Evolutionary conservation across 1,140 invertebrate species (phyloP).

Genomic region (Acromyrmex heyeri): DNA sequence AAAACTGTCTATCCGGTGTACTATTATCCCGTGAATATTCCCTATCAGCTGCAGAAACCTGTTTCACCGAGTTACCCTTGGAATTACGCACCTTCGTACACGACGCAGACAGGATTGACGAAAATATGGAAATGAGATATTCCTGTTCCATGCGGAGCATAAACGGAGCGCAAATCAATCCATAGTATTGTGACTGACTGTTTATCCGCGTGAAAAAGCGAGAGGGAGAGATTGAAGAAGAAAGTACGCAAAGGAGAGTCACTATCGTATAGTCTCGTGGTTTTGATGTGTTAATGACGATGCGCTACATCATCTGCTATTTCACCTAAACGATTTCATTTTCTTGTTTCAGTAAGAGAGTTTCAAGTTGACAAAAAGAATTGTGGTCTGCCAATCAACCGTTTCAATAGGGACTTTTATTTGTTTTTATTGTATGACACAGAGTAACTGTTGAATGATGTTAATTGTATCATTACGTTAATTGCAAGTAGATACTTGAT

Average conservation of each 20-base stretch:
- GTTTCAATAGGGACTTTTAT: not conserved
- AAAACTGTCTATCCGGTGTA: conserved; percentile 81
- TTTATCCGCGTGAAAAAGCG: conserved; percentile 57
- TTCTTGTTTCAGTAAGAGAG: conserved; percentile 10
- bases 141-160: conserved; percentile 3
- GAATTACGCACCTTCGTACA: conserved; percentile 79
- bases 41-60: conserved; percentile 77
- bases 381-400: not conserved
- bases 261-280: conserved; percentile 12
- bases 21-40: conserved; percentile 78
- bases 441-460: not conserved
- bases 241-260: conserved; percentile 47
- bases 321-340: conserved; percentile 31
- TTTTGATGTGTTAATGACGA: not conserved
- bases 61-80: conserved; percentile 73
- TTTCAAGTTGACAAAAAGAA: not conserved
- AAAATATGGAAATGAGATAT: conserved; percentile 76
- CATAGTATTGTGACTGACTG: conserved; percentile 32
- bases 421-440: not conserved
- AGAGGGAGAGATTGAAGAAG: conserved; percentile 51
- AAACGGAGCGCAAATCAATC: conserved; percentile 23
- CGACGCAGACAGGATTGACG: conserved; percentile 71
- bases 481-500: not conserved
- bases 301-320: conserved; percentile 10
- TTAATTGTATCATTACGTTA: not conserved